Conservation (phyloP, 2,888 invertebrate species). For the Mechanitis messenoides region DNA sequence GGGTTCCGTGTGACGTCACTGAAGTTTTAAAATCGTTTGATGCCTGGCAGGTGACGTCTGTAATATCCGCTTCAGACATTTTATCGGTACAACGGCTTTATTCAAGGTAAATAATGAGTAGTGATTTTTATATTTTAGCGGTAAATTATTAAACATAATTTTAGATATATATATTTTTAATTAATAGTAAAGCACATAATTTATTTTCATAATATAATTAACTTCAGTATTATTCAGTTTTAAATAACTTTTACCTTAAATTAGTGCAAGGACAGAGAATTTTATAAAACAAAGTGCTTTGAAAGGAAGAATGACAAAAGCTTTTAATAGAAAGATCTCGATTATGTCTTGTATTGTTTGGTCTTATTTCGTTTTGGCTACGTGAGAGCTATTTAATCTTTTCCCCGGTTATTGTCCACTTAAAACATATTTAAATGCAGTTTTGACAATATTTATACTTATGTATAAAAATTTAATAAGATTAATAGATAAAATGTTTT, state of each 20-base stretch:
- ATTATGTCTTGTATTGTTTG: slow-evolving; percentile 14
- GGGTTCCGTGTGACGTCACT: slow-evolving; percentile 1
- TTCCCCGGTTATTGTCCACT: slow-evolving; percentile 6
- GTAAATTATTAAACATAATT: too few species aligned
- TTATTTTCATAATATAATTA: too few species aligned
- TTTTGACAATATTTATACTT: not conserved
- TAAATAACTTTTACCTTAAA: not conserved
- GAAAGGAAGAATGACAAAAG: slow-evolving; percentile 10
- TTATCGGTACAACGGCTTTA: not conserved
- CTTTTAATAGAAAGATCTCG: slow-evolving; percentile 20
- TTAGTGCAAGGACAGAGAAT: not conserved
- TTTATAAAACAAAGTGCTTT: slow-evolving; percentile 1
- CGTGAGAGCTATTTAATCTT: slow-evolving; percentile 15
- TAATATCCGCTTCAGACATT: slow-evolving; percentile 22
- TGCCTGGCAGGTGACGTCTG: slow-evolving; percentile 17
- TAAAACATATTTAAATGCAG: not conserved
- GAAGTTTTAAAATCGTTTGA: slow-evolving; percentile 8
- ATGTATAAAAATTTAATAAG: not conserved
- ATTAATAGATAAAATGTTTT: not conserved
- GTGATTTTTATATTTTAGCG: too few species aligned
- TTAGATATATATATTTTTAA: too few species aligned
- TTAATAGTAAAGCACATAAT: too few species aligned
- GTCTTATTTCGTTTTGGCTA: slow-evolving; percentile 15
- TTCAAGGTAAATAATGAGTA: too few species aligned
- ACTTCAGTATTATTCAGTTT: too few species aligned